Conservation (phyloP, 2,797 vertebrate genomes). For the Notolabrus celidotus region DNA sequence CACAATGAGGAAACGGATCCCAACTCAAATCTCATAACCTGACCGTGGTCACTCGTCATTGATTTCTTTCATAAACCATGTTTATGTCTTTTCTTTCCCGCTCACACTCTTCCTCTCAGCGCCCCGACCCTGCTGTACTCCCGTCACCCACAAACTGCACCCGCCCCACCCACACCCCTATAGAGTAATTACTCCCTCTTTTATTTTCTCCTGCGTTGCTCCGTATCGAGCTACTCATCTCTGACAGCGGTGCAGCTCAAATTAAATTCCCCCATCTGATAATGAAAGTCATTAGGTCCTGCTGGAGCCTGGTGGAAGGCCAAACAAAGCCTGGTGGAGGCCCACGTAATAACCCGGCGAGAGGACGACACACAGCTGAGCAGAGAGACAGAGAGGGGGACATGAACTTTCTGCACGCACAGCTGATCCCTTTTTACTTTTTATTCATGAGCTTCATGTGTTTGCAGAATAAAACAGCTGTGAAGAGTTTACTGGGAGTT, state of each 20-base stretch:
- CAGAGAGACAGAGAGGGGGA: conserved; percentile 28
- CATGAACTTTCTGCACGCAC: conserved; percentile 24
- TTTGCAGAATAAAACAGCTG: background rate
- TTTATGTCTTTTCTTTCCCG: conserved; percentile 32
- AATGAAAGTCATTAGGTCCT: conserved; percentile 84
- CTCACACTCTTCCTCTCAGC: conserved; percentile 30
- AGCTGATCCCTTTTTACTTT: conserved; percentile 34
- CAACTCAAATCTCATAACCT: conserved; percentile 78
- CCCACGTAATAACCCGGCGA: conserved; percentile 68
- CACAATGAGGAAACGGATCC: conserved; percentile 75
- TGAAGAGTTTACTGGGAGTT: too few relatives aligned
- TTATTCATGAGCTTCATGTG: conserved; percentile 11
- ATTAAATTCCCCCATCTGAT: conserved; percentile 85
- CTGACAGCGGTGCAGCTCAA: conserved; percentile 78
- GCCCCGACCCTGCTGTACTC: conserved; percentile 48
- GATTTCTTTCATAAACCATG: conserved; percentile 77
- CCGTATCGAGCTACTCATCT: conserved; percentile 80
- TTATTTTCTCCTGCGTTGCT: conserved; percentile 76
- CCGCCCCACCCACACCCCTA: conserved; percentile 57
- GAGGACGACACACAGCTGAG: conserved; percentile 53
- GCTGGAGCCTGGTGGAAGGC: conserved; percentile 70
- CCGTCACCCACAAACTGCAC: conserved; percentile 53
- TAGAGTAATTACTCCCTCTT: conserved; percentile 81
- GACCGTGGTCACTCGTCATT: conserved; percentile 67
- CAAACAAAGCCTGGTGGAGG: conserved; percentile 76